Base-by-base conservation (phyloP, 2,888 invertebrate species). In the Fragum fragum region DNA sequence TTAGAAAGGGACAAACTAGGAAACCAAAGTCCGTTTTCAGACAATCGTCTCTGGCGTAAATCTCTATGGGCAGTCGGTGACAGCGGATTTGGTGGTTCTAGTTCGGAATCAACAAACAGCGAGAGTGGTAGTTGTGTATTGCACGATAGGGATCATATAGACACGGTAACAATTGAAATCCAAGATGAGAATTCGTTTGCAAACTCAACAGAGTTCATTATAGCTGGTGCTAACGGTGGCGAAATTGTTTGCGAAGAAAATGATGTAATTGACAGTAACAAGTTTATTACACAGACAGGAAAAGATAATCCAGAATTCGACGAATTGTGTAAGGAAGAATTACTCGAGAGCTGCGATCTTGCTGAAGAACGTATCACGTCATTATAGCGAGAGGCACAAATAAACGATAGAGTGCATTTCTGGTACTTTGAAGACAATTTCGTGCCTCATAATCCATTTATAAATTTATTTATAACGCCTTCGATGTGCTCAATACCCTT, bases 11-110 rank as follows among this genome's bases (percentile, higher is more conserved):
- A 57, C 21, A 9, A 36, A 39, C 21, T n/a, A 1, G 29, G 32
- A 14, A 47, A 21, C 21, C 29, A n/a, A 1, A 61, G 18, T n/a
- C 61, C 32, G 14, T 47, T 29, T 14, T 55, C 32, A 28, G 61
- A 29, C 9, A 39, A 39, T 7, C 28, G 73, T 42, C 69, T 73
- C 9, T 81, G 81, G 81, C 72, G 76, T 6, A 61, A 73, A 26
- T 63, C 69, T n/a, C 39, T 57, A 11, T 74, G 73, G 71, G 73
- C 69, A 9, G 42, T 77, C 11, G 69, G 42, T n/a, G 81, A 77
- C 21, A 81, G 77, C 47, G 81, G 81, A 18, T 73, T 77, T 53
- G 81, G 76, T 32, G 81, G 76, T 1, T 81, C 81, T 0, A 74
- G 23, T 57, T 74, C 76, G 7, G 63, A 57, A 2, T 32, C 73